Evolutionary conservation across 2,113 vertebrate genomes (phyloP).

Genomic region (Malaclemys terrapin): DNA sequence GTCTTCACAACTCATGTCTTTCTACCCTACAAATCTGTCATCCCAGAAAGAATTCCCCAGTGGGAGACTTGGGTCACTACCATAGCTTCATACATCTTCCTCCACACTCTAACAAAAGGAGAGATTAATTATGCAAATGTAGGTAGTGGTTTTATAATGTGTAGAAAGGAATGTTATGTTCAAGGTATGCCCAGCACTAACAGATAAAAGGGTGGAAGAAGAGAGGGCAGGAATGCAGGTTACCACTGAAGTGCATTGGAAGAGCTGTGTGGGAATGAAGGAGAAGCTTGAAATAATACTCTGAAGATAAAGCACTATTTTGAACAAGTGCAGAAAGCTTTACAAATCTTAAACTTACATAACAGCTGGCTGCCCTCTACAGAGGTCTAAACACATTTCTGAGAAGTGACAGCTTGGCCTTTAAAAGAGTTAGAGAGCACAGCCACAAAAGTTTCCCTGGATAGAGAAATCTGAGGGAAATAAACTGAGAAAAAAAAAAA

Average conservation of each 20-base stretch:
- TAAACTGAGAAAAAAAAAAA: background rate
- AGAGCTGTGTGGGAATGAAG: background rate
- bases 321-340: background rate
- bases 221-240: background rate
- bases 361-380: background rate
- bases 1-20: background rate
- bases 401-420: background rate
- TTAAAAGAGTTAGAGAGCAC: background rate
- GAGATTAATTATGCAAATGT: background rate
- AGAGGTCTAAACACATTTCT: background rate
- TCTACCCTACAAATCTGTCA: background rate
- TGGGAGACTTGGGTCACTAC: background rate
- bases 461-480: background rate
- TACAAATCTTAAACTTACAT: background rate
- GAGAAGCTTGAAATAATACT: background rate
- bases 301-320: background rate
- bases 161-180: background rate
- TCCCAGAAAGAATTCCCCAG: background rate
- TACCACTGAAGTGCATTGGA: background rate
- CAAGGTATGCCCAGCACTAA: background rate
- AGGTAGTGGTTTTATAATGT: background rate
- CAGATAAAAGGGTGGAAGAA: background rate
- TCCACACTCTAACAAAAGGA: background rate
- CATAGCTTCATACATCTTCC: background rate
- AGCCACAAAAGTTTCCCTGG: background rate